Evolutionary conservation across 2,888 invertebrate species (phyloP).

Genomic region (Candidula unifasciata): DNA sequence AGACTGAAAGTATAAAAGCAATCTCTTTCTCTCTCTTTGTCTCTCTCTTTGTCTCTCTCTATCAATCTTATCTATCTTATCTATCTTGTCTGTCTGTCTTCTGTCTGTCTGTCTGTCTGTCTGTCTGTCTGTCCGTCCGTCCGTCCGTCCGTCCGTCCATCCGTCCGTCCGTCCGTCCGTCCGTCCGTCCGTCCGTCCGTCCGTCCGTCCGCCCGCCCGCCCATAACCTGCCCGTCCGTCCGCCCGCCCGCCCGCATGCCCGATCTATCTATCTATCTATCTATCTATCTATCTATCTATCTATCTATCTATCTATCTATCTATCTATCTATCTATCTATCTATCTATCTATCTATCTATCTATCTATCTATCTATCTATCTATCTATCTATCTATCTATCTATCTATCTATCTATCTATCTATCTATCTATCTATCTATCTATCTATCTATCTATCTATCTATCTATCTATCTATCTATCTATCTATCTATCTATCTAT

Average conservation of each 20-base stretch:
- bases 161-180: too few species aligned
- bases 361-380: conserved; percentile 23
- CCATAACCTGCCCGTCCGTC: too few species aligned
- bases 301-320: conserved; percentile 17
- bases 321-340: conserved; percentile 24
- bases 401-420: not conserved
- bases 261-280: conserved; percentile 21
- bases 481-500: conserved; percentile 8
- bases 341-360: conserved; percentile 35
- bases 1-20: not conserved
- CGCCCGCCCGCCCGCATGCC: too few species aligned
- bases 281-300: conserved; percentile 26
- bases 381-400: conserved; percentile 4
- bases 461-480: conserved; percentile 6
- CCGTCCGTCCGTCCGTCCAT: too few species aligned
- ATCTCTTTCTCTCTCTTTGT: too few species aligned
- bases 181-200: too few species aligned
- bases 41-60: too few species aligned
- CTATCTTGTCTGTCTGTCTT: too few species aligned
- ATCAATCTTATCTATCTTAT: too few species aligned
- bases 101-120: too few species aligned
- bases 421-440: not conserved
- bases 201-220: too few species aligned
- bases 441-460: conserved; percentile 1
- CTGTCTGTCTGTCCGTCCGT: too few species aligned